These are phyloP conservation scores for Brachypalpus laphriformis DNA, from an alignment of 2,888 invertebrate species.

Conservation along the genomic window DNA sequence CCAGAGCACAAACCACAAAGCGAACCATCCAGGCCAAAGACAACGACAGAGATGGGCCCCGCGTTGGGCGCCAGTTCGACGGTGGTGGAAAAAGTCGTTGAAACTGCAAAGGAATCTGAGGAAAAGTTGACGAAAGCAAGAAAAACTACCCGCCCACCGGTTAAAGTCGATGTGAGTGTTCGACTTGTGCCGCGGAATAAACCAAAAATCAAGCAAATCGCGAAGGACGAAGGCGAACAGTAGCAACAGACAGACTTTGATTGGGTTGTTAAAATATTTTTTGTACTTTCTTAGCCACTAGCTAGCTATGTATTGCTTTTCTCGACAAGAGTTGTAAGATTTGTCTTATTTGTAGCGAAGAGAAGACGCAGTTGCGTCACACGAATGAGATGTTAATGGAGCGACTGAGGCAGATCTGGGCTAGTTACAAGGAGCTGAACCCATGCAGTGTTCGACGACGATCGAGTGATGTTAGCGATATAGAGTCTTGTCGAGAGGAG, in stretches of 20 bases:
- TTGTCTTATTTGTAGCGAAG: constrained; percentile 76
- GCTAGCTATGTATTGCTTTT: constrained; percentile 45
- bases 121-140: constrained; percentile 71
- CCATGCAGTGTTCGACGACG: constrained; percentile 4
- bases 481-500: constrained; percentile 77
- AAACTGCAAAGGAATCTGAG: constrained; percentile 60
- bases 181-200: constrained; percentile 87
- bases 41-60: neutral
- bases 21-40: neutral
- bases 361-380: constrained; percentile 80
- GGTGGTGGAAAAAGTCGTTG: neutral
- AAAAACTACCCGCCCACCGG: constrained; percentile 83
- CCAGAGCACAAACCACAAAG: constrained; percentile 46
- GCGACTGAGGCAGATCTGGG: constrained; percentile 81
- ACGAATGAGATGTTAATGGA: constrained; percentile 82
- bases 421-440: constrained; percentile 80
- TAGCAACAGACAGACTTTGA: constrained; percentile 34
- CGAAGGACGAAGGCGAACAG: constrained; percentile 32
- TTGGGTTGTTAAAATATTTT: constrained; percentile 54
- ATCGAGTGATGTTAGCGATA: constrained; percentile 65
- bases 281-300: neutral
- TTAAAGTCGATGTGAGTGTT: constrained; percentile 91
- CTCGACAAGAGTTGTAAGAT: constrained; percentile 40
- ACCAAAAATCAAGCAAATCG: constrained; percentile 77
- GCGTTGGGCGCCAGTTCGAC: constrained; percentile 17